phyloP scores from a whole-genome alignment of 2,113 vertebrate genomes.

The Apodemus sylvaticus region DNA sequence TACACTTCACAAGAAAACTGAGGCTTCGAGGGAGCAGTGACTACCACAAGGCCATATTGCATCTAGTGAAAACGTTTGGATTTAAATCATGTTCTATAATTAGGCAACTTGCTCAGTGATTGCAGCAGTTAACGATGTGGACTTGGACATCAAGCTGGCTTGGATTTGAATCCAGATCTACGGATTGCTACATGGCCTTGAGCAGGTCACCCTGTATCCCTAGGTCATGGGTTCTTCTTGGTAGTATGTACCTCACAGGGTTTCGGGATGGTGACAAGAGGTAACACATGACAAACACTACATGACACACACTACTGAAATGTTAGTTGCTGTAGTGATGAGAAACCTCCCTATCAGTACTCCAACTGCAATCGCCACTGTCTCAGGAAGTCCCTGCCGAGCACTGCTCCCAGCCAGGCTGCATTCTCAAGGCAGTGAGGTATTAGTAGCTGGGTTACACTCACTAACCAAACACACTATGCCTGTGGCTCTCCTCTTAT shows the following conservation, averaged over 20 bases:
- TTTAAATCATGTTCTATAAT: neutral
- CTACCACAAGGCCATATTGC: neutral
- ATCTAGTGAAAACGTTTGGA: neutral
- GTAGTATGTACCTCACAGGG: neutral
- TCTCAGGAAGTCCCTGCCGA: neutral
- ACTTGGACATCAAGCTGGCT: neutral
- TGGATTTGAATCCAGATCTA: neutral
- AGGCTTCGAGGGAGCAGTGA: neutral
- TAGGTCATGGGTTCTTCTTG: neutral
- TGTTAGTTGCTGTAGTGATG: neutral
- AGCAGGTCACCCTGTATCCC: neutral
- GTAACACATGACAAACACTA: too few species aligned
- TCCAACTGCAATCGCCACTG: too few species aligned
- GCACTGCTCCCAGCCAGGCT: neutral
- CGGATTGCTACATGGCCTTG: neutral
- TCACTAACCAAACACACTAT: neutral
- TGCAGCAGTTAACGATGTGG: neutral
- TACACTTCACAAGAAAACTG: neutral
- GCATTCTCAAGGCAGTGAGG: neutral
- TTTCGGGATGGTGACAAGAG: neutral
- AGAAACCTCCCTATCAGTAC: fast-evolving
- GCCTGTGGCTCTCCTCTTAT: neutral
- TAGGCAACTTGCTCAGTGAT: neutral
- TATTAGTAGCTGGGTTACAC: too few species aligned
- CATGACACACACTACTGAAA: neutral